These are phyloP conservation scores for Acrobasis consociella DNA, from an alignment of 2,888 invertebrate genomes.

Conservation along the genomic window DNA sequence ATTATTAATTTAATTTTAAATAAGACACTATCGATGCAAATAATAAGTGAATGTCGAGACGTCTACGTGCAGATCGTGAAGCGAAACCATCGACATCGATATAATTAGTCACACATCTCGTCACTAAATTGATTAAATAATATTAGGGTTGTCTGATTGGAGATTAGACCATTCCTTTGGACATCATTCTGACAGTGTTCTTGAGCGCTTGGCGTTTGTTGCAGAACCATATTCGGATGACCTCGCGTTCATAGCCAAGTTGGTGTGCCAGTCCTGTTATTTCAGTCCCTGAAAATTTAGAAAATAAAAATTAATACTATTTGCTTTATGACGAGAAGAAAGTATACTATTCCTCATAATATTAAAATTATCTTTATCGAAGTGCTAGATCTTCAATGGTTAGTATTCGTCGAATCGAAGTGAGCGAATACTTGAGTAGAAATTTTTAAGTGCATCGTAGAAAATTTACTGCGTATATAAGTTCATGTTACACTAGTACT, in stretches of 20 bases:
- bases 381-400: too few species aligned
- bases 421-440: too few species aligned
- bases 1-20: conserved; percentile 40
- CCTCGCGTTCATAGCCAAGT: conserved; percentile 98
- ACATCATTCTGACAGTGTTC: conserved; percentile 98
- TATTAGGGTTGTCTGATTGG: conserved; percentile 55
- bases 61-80: conserved; percentile 54
- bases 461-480: too few species aligned
- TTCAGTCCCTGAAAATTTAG: conserved; percentile 91
- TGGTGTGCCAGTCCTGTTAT: conserved; percentile 98
- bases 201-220: conserved; percentile 99
- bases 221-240: conserved; percentile 99
- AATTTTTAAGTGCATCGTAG: too few species aligned
- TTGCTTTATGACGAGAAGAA: too few species aligned
- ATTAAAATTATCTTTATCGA: too few species aligned
- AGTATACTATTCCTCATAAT: too few species aligned
- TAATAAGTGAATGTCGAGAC: conserved; percentile 51
- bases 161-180: conserved; percentile 90
- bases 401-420: too few species aligned
- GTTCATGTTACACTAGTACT: too few species aligned
- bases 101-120: conserved; percentile 42
- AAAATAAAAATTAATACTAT: too few species aligned
- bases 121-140: conserved; percentile 37
- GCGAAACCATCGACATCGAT: conserved; percentile 50
- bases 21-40: conserved; percentile 60